Evolutionary conservation across 2,797 vertebrate species (phyloP).

Genomic region (Selene dorsalis): DNA sequence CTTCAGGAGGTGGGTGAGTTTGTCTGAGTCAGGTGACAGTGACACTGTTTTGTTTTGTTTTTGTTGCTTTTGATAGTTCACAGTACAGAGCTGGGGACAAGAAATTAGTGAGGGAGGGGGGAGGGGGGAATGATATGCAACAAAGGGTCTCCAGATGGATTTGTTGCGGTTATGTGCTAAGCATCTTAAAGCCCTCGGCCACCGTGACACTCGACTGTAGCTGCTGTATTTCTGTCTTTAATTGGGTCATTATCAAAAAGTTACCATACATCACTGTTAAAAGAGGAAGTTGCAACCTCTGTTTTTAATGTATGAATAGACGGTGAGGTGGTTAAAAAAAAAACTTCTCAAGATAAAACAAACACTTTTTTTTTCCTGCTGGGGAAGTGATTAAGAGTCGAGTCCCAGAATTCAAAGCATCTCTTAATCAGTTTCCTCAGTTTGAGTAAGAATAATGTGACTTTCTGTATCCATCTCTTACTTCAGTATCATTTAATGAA

Average conservation of each 20-base stretch:
- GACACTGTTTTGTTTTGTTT: neutral
- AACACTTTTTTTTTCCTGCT: neutral
- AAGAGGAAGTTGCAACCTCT: neutral
- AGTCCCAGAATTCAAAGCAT: neutral
- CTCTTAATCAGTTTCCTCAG: neutral
- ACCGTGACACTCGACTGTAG: neutral
- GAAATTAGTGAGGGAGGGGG: no score
- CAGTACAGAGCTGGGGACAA: conserved; percentile 21
- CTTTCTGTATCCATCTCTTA: neutral
- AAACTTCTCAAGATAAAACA: neutral
- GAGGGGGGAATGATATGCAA: conserved; percentile 42
- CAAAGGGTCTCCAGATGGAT: conserved; percentile 36
- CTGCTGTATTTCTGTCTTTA: conserved; percentile 5
- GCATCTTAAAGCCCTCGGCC: conserved; percentile 26
- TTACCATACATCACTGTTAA: neutral
- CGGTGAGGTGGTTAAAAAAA: neutral
- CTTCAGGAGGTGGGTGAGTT: no score
- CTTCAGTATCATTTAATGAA: neutral
- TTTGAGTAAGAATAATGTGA: neutral
- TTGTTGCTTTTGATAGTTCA: neutral
- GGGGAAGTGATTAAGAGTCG: no score
- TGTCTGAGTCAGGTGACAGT: neutral
- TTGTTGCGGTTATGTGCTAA: conserved; percentile 35
- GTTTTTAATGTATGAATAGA: neutral
- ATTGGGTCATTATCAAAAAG: conserved; percentile 23